Evolutionary conservation across 2,113 vertebrate genomes (phyloP).

Genomic region (Emydura subglobosa): DNA sequence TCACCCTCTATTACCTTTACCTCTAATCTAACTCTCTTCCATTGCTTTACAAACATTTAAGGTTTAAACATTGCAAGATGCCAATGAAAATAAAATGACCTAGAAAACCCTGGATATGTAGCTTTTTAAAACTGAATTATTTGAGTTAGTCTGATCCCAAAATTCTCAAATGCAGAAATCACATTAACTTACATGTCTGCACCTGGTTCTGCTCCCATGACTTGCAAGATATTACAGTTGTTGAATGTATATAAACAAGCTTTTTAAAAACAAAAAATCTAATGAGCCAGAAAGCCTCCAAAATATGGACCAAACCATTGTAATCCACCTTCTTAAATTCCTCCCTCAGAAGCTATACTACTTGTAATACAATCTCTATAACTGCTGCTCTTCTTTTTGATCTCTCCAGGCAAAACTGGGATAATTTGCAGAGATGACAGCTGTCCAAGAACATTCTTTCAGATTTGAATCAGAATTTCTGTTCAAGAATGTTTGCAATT

Average conservation of each 20-base stretch:
- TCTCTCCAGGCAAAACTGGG: neutral
- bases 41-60: neutral
- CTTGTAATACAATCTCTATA: neutral
- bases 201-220: no score
- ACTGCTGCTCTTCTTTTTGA: neutral
- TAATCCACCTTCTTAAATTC: neutral
- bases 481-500: neutral
- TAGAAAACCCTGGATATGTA: neutral
- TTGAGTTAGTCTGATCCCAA: neutral
- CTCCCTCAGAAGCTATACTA: fast-evolving
- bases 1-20: neutral
- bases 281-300: neutral
- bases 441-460: neutral
- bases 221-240: neutral
- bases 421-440: neutral
- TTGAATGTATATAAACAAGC: neutral
- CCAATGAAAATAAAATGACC: neutral
- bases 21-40: neutral
- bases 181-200: neutral
- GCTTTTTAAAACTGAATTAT: neutral
- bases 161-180: neutral
- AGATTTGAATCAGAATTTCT: neutral
- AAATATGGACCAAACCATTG: neutral
- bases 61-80: neutral
- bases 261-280: neutral